Percentiles rank a stretch among this genome's conserved stretches.
phyloP scores from a whole-genome alignment of 1,140 invertebrate genomes.

The Dendroctonus valens region DNA sequence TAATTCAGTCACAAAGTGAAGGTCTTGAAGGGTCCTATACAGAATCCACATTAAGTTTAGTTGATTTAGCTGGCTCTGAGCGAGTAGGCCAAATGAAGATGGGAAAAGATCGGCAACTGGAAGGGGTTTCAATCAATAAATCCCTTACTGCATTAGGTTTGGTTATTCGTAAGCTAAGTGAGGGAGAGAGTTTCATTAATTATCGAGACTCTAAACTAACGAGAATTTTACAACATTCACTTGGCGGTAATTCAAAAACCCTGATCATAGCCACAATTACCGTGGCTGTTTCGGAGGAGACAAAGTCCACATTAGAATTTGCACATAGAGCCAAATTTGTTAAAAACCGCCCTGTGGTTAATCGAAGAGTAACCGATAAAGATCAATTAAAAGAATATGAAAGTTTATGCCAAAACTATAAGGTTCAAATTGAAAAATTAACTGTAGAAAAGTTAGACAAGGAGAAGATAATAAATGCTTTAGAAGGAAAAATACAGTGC shows the following conservation, averaged over 20 bases:
- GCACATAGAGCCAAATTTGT: slow-evolving; percentile 67
- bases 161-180: slow-evolving; percentile 44
- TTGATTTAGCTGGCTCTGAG: slow-evolving; percentile 87
- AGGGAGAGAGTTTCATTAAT: slow-evolving; percentile 56
- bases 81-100: slow-evolving; percentile 68
- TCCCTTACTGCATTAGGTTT: slow-evolving; percentile 49
- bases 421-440: slow-evolving; percentile 25
- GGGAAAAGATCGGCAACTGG: slow-evolving; percentile 68
- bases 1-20: slow-evolving; percentile 56
- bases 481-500: slow-evolving; percentile 20
- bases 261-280: slow-evolving; percentile 83
- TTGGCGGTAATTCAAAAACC: slow-evolving; percentile 86
- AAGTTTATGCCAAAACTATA: slow-evolving; percentile 29
- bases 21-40: slow-evolving; percentile 51
- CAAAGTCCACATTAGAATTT: slow-evolving; percentile 70
- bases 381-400: slow-evolving; percentile 28
- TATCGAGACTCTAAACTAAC: slow-evolving; percentile 86
- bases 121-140: slow-evolving; percentile 84
- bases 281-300: slow-evolving; percentile 70
- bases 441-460: slow-evolving; percentile 13
- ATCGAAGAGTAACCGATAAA: slow-evolving; percentile 53
- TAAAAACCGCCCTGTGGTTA: slow-evolving; percentile 69
- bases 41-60: slow-evolving; percentile 73
- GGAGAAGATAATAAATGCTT: slow-evolving; percentile 19
- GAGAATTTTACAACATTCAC: slow-evolving; percentile 75